Percentiles rank a stretch among this genome's conserved stretches.
phyloP scores from a whole-genome alignment of 2,888 invertebrate species.

The Hanleya hanleyi region DNA sequence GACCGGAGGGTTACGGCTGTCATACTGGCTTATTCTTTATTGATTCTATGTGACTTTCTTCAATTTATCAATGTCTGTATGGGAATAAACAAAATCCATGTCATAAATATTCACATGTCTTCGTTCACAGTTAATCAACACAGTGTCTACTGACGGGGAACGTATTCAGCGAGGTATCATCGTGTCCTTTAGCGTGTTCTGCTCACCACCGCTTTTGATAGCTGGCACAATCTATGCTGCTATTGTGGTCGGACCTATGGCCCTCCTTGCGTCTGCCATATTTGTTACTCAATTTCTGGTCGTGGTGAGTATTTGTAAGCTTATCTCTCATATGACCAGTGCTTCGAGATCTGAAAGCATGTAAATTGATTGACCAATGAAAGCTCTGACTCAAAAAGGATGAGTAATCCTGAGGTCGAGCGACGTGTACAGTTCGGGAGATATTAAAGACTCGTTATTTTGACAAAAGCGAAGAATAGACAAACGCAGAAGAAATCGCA shows the following conservation, averaged over 20 bases:
- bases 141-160: background rate
- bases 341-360: too few relatives aligned
- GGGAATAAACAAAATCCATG: background rate
- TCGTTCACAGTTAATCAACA: background rate
- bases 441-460: too few relatives aligned
- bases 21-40: too few relatives aligned
- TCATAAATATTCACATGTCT: background rate
- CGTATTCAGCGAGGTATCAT: background rate
- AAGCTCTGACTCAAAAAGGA: too few relatives aligned
- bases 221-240: background rate
- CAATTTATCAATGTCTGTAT: background rate
- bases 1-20: too few relatives aligned
- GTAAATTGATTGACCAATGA: too few relatives aligned
- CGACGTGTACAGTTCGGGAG: too few relatives aligned
- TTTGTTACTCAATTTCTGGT: background rate
- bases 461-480: too few relatives aligned
- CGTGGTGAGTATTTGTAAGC: constrained; percentile 1
- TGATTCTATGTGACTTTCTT: too few relatives aligned
- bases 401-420: too few relatives aligned
- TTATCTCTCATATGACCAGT: too few relatives aligned
- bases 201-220: background rate
- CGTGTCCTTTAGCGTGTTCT: background rate
- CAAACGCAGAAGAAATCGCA: too few relatives aligned
- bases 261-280: background rate
- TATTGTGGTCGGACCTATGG: background rate